Conservation (phyloP, 2,797 vertebrate genomes). For the Enteromius trimaculatus region DNA sequence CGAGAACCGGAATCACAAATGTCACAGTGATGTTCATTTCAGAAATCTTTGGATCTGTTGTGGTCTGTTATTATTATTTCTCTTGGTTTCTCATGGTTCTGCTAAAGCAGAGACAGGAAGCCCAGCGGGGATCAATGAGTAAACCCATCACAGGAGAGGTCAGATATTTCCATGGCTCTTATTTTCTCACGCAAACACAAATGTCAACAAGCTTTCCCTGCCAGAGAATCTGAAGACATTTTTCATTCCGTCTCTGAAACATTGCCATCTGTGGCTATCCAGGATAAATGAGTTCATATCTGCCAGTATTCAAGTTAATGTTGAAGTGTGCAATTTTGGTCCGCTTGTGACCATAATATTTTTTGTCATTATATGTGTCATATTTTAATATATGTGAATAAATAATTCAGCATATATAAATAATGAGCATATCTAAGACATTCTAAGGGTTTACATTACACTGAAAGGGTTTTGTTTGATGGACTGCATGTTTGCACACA, state of each 20-base stretch:
- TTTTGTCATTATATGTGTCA: background rate
- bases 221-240: background rate
- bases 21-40: constrained; percentile 4
- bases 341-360: background rate
- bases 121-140: constrained; percentile 24
- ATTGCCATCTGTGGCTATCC: background rate
- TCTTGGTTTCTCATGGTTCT: constrained; percentile 19
- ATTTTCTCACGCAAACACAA: constrained; percentile 39
- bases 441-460: background rate
- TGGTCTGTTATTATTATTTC: constrained; percentile 15
- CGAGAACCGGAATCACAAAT: background rate
- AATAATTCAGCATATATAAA: background rate
- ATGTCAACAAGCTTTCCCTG: constrained; percentile 8
- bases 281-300: background rate
- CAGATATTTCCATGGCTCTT: constrained; percentile 51
- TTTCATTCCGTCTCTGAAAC: background rate
- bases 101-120: constrained; percentile 36
- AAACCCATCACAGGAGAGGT: constrained; percentile 49
- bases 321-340: background rate
- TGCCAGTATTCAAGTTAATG: background rate
- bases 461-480: background rate
- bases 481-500: background rate
- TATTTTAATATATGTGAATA: background rate
- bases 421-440: background rate
- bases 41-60: background rate